phyloP scores from a whole-genome alignment of 2,113 vertebrate genomes.

The Sigmodon hispidus region DNA sequence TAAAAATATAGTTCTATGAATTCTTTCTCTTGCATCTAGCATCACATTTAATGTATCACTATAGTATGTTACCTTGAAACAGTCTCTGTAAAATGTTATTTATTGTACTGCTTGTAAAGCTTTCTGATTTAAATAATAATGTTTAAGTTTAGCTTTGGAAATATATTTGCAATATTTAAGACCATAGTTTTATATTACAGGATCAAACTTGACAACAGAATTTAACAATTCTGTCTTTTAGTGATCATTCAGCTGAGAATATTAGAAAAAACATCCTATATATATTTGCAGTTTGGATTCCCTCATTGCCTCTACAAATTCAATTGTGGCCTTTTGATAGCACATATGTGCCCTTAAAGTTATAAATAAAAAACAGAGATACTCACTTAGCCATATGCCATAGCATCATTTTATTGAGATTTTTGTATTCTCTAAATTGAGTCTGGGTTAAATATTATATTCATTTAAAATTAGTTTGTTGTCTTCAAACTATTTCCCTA shows the following conservation, averaged over 20 bases:
- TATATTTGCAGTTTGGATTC: neutral
- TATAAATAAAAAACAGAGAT: slow-evolving; percentile 8
- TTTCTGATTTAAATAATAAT: slow-evolving; percentile 51
- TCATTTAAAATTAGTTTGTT: neutral
- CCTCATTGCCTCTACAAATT: neutral
- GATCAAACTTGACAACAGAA: neutral
- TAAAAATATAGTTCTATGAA: neutral
- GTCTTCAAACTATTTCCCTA: neutral
- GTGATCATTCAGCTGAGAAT: neutral
- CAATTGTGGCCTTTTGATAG: neutral
- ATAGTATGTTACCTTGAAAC: neutral
- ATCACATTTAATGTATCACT: neutral
- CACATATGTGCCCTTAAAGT: neutral
- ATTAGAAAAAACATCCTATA: neutral
- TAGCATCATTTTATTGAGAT: neutral
- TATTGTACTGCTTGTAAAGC: neutral
- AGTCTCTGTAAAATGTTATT: slow-evolving; percentile 15
- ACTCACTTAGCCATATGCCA: neutral
- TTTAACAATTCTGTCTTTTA: neutral
- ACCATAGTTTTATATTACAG: neutral
- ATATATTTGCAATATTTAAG: slow-evolving; percentile 21
- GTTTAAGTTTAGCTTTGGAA: neutral
- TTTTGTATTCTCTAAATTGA: neutral
- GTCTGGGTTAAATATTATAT: neutral
- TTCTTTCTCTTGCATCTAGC: neutral